Percentiles rank a stretch among this genome's conserved stretches.
These are phyloP conservation scores for Scaptomyza graminum DNA, from an alignment of 1,140 invertebrate species.

Conservation along the genomic window DNA sequence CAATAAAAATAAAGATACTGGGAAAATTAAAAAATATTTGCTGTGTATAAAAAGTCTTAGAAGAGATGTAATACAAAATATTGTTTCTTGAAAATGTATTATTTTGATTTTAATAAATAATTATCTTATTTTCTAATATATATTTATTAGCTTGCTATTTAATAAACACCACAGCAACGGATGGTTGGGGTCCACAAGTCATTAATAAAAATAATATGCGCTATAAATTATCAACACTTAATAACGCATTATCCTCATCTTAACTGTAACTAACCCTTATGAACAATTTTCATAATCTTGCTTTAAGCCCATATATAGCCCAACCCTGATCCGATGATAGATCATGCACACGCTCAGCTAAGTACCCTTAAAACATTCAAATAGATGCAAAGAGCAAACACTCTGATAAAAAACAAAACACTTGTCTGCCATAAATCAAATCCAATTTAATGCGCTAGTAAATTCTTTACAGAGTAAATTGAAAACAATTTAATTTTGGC, in stretches of 20 bases:
- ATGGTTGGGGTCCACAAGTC: too few species aligned
- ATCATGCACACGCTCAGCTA: conserved; percentile 28
- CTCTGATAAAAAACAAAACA: conserved; percentile 25
- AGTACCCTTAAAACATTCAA: conserved; percentile 25
- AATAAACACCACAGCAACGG: too few species aligned
- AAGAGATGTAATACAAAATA: too few species aligned
- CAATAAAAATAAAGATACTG: too few species aligned
- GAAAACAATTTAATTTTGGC: conserved; percentile 64
- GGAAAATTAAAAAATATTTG: too few species aligned
- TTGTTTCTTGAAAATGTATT: too few species aligned
- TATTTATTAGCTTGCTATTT: too few species aligned
- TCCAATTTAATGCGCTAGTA: conserved; percentile 48
- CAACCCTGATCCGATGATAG: background rate
- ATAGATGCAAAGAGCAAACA: conserved; percentile 38
- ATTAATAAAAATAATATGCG: too few species aligned
- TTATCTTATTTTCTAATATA: too few species aligned
- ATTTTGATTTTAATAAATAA: background rate
- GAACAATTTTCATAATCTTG: conserved; percentile 21
- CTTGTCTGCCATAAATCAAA: conserved; percentile 73
- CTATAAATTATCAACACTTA: conserved; percentile 12
- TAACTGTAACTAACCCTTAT: conserved; percentile 8
- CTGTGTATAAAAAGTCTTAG: too few species aligned
- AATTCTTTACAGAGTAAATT: conserved; percentile 4
- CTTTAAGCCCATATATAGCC: conserved; percentile 23
- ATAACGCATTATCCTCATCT: background rate